Evolutionary conservation across 2,797 vertebrate species (phyloP), one percentile per base, ranked within the genome.

Genomic region (Simalia tracyae): DNA sequence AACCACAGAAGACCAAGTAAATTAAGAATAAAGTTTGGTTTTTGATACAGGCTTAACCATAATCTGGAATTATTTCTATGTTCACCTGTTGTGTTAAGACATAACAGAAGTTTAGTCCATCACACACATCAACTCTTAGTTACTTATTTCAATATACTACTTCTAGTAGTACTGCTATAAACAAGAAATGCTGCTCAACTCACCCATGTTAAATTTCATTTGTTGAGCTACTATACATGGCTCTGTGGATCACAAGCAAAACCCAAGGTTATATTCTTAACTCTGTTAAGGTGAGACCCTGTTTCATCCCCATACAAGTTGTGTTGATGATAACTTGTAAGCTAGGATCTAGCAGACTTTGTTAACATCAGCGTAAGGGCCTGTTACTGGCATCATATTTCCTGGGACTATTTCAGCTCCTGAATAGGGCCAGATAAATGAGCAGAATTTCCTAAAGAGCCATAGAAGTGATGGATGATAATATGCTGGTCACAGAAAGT

Each of bases 401-500:
- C 59, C 17, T 26, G 76, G 31, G 42, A 46, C 14, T 76, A 28
- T 42, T 56, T 59, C 50, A 24, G 36, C 61, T 72, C 22, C 85
- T 76, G 22, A 88, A 81, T n/a, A 31, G 22, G 11, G n/a, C 24
- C 24, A 54, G 31, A 87, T 90, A 42, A 64, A 63, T 50, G 14
- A 66, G 17, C 42, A 1, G 26, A 66, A 59, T 50, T 54, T 84
- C 17, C 76, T 54, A 26, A 87, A 88, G 63, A 72, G 57, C 42
- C 15, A 60, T 92, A 68, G 61, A 85, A 60, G 61, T 84, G 31
- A 84, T 24, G 46, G 31, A 87, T 90, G 68, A 76, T 89, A 72
- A 60, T 92, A 61, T 61, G 42, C 17, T 88, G 50, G 68, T 84
- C 60, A 84, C 68, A 87, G 68, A 60, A 84, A 87, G 85, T 87